Evolutionary conservation across 1,140 invertebrate species (phyloP).

Genomic region (Caerostris extrusa): DNA sequence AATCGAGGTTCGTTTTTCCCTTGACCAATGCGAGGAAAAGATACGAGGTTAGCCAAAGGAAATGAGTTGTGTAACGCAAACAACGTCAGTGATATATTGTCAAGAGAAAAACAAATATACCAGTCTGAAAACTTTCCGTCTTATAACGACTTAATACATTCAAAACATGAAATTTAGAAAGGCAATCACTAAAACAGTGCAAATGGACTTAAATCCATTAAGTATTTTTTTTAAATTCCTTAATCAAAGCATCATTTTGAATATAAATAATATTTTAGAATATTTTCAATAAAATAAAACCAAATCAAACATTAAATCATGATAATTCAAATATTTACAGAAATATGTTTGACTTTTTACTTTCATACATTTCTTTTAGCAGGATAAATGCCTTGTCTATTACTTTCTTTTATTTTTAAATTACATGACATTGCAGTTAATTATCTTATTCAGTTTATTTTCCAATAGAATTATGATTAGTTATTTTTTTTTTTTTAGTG

Average conservation of each 20-base stretch:
- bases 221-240: neutral
- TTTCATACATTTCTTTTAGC: too few species aligned
- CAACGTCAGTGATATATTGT: neutral
- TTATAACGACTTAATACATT: neutral
- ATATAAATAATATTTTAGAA: neutral
- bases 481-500: too few species aligned
- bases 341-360: too few species aligned
- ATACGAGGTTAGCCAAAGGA: neutral
- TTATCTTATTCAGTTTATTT: too few species aligned
- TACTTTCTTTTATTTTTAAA: too few species aligned
- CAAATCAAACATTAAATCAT: too few species aligned
- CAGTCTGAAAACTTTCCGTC: neutral
- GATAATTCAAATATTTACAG: too few species aligned
- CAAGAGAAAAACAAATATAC: neutral
- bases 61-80: neutral
- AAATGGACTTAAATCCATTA: neutral
- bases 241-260: neutral
- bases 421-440: too few species aligned
- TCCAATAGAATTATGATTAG: too few species aligned
- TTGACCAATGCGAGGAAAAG: slow-evolving; percentile 6
- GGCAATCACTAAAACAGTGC: neutral
- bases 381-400: too few species aligned
- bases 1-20: neutral
- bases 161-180: too few species aligned
- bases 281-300: too few species aligned